Percentiles rank a stretch among this genome's conserved stretches.
Conservation (phyloP, 2,888 invertebrate genomes). For the Plebejus argus region DNA sequence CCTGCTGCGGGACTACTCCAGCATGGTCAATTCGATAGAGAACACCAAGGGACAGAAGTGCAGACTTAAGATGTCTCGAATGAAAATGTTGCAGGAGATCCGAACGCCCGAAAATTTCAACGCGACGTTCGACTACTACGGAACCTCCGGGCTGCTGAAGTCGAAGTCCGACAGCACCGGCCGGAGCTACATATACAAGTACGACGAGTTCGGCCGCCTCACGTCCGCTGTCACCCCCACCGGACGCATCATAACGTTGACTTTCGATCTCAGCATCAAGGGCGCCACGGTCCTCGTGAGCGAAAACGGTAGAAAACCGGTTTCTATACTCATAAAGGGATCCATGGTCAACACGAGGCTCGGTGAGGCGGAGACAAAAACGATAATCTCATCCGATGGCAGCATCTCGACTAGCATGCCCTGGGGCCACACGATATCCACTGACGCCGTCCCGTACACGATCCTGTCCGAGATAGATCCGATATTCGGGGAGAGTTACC, state of each 20-base stretch:
- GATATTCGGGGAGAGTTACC: slow-evolving; percentile 93
- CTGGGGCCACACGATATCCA: slow-evolving; percentile 93
- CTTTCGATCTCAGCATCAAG: slow-evolving; percentile 94
- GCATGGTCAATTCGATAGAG: slow-evolving; percentile 95
- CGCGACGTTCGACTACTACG: slow-evolving; percentile 96
- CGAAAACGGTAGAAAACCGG: slow-evolving; percentile 90
- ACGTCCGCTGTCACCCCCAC: slow-evolving; percentile 96
- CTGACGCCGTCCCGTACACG: slow-evolving; percentile 95
- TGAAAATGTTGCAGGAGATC: slow-evolving; percentile 94
- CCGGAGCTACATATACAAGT: slow-evolving; percentile 95
- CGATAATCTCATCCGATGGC: slow-evolving; percentile 90
- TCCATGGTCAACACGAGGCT: slow-evolving; percentile 90
- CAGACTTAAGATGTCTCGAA: slow-evolving; percentile 93
- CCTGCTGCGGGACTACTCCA: slow-evolving; percentile 89
- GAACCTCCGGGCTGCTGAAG: slow-evolving; percentile 92
- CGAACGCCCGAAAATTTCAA: slow-evolving; percentile 96
- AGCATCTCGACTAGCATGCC: slow-evolving; percentile 90
- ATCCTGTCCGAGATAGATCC: slow-evolving; percentile 94
- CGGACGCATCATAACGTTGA: slow-evolving; percentile 93
- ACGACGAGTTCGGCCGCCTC: slow-evolving; percentile 96
- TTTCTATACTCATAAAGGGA: slow-evolving; percentile 93
- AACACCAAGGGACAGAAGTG: slow-evolving; percentile 96
- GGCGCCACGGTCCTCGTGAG: slow-evolving; percentile 93
- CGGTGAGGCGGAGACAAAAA: slow-evolving; percentile 91
- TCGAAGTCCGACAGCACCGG: slow-evolving; percentile 95